phyloP scores from a whole-genome alignment of 2,113 vertebrate species.

The Microtus richardsoni region DNA sequence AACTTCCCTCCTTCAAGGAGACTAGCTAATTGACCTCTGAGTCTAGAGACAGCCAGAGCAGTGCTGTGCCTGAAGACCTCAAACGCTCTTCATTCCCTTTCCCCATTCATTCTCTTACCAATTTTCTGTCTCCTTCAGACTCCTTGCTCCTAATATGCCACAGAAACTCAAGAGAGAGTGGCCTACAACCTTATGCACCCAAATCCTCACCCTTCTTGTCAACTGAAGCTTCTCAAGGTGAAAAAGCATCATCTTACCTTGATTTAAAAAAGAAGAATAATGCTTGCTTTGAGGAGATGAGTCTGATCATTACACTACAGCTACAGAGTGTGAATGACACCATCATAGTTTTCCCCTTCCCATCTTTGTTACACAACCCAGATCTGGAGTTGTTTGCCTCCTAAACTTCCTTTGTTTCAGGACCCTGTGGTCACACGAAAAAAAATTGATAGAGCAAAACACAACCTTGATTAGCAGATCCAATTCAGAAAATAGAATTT shows the following conservation, averaged over 20 bases:
- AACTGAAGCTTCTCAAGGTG: constrained; percentile 21
- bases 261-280: constrained; percentile 26
- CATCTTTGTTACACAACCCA: background rate
- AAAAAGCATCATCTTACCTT: background rate
- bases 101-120: background rate
- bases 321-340: background rate
- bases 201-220: constrained; percentile 5
- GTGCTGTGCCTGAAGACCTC: background rate
- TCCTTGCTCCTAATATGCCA: constrained; percentile 22
- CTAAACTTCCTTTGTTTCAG: background rate
- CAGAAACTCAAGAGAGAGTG: constrained; percentile 33
- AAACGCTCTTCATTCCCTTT: background rate
- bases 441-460: background rate
- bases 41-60: background rate
- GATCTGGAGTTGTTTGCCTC: background rate
- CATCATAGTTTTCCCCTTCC: background rate
- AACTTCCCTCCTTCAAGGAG: background rate
- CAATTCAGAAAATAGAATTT: constrained; percentile 10
- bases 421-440: background rate
- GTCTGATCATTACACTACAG: background rate
- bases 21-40: background rate
- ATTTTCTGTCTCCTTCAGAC: background rate
- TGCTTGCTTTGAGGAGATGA: background rate
- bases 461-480: background rate
- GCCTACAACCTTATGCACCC: constrained; percentile 4